Percentiles rank a stretch among this genome's conserved stretches.
Conservation (phyloP, 2,888 invertebrate species). For the Lepas anatifera region DNA sequence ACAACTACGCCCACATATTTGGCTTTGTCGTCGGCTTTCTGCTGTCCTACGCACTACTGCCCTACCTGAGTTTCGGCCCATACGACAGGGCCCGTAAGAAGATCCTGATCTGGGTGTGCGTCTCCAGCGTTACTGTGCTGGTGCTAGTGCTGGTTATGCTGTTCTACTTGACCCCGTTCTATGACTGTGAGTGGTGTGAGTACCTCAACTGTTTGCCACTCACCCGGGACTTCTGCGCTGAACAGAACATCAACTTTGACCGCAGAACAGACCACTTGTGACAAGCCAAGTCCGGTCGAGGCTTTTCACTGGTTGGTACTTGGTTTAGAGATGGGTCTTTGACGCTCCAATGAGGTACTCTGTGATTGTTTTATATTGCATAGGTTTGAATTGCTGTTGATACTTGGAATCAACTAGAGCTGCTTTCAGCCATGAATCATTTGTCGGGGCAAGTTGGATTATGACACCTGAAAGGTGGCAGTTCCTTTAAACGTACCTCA, state of each 20-base stretch:
- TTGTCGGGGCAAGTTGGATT: too few species aligned
- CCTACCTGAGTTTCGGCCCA: constrained; percentile 82
- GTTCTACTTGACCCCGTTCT: constrained; percentile 75
- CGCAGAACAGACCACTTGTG: constrained; percentile 33
- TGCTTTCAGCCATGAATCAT: too few species aligned
- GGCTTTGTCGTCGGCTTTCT: constrained; percentile 90
- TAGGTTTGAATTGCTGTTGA: too few species aligned
- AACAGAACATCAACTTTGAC: constrained; percentile 66
- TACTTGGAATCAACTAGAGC: too few species aligned
- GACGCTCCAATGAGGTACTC: too few species aligned
- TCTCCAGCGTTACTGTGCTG: constrained; percentile 53
- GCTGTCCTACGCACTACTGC: constrained; percentile 83
- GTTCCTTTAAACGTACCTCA: too few species aligned
- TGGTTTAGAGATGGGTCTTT: too few species aligned
- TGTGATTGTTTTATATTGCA: too few species aligned
- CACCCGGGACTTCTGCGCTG: constrained; percentile 76
- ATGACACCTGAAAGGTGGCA: too few species aligned
- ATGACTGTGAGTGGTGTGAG: constrained; percentile 73
- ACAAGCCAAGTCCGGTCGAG: neutral
- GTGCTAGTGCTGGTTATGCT: constrained; percentile 60
- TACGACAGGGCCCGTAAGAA: constrained; percentile 76
- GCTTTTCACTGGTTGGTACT: too few species aligned
- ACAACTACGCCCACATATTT: constrained; percentile 94
- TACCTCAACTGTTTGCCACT: constrained; percentile 83
- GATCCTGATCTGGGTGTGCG: constrained; percentile 50